Evolutionary conservation across 64 coral and sea anemone species (phyloP).

Genomic region (Trachythela sp.): DNA sequence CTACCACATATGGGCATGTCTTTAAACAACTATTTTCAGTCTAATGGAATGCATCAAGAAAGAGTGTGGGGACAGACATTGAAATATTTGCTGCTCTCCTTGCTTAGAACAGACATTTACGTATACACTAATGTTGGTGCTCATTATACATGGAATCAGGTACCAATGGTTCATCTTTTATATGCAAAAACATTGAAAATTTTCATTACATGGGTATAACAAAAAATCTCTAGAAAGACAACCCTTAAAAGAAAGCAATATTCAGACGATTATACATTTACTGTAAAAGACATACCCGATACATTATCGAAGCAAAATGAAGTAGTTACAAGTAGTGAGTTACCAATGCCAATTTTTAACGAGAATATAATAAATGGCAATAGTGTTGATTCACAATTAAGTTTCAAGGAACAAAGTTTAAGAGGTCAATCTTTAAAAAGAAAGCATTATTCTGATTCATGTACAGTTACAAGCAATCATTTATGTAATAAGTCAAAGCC

Average conservation of each 20-base stretch:
- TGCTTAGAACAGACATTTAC: conserved; percentile 7
- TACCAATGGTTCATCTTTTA: neutral
- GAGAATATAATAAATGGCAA: neutral
- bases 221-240: neutral
- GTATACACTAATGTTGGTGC: neutral
- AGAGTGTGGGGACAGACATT: conserved; percentile 1
- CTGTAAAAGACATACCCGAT: neutral
- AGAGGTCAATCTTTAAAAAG: conserved; percentile 12
- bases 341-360: neutral
- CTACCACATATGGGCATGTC: neutral
- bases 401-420: neutral
- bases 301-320: neutral
- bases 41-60: conserved; percentile 6
- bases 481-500: conserved; percentile 8
- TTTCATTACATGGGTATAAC: too few species aligned
- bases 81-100: neutral
- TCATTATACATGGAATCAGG: conserved; percentile 11
- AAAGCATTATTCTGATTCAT: neutral
- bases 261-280: neutral
- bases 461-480: neutral
- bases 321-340: neutral
- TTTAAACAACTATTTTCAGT: conserved; percentile 2
- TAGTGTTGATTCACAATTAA: neutral
- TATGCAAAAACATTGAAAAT: too few species aligned
- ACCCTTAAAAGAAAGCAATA: neutral